These are phyloP conservation scores for Philotrypesis tridentata DNA, from an alignment of 1,140 invertebrate species.

Conservation along the genomic window DNA sequence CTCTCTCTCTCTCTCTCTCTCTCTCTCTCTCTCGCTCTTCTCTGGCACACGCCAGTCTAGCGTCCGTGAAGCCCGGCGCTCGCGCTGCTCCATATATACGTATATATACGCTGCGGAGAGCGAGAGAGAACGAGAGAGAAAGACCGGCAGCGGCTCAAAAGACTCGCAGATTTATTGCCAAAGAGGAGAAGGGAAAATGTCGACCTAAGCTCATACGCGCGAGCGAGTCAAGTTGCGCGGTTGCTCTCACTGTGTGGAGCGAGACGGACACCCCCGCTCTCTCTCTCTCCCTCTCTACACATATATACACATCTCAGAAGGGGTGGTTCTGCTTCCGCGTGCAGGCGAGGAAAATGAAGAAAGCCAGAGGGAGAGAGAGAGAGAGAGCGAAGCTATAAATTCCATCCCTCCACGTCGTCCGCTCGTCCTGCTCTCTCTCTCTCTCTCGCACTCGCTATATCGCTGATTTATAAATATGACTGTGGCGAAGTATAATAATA, in stretches of 20 bases:
- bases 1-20: background rate
- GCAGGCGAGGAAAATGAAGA: slow-evolving; percentile 54
- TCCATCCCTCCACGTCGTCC: slow-evolving; percentile 70
- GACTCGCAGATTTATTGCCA: slow-evolving; percentile 73
- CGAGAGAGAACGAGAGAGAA: too few relatives aligned
- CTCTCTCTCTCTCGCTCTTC: too few relatives aligned
- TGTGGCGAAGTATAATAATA: slow-evolving; percentile 75
- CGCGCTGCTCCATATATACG: too few relatives aligned
- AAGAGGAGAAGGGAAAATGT: slow-evolving; percentile 72
- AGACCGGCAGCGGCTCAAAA: slow-evolving; percentile 63
- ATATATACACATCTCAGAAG: background rate
- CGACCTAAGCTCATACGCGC: slow-evolving; percentile 74
- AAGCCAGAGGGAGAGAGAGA: slow-evolving; percentile 59
- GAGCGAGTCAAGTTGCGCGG: slow-evolving; percentile 62
- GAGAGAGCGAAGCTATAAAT: slow-evolving; percentile 74
- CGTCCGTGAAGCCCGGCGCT: background rate
- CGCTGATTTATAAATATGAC: slow-evolving; percentile 76
- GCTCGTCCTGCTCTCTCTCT: slow-evolving; percentile 61
- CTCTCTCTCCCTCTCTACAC: background rate
- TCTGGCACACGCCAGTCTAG: slow-evolving; percentile 16
- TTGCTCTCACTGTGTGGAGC: slow-evolving; percentile 52
- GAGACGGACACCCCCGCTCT: slow-evolving; percentile 42
- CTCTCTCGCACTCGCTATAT: too few relatives aligned
- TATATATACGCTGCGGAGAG: background rate
- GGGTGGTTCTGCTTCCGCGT: slow-evolving; percentile 29